Evolutionary conservation across 2,797 vertebrate species (phyloP).

Genomic region (Scolopax bukidnonensis): DNA sequence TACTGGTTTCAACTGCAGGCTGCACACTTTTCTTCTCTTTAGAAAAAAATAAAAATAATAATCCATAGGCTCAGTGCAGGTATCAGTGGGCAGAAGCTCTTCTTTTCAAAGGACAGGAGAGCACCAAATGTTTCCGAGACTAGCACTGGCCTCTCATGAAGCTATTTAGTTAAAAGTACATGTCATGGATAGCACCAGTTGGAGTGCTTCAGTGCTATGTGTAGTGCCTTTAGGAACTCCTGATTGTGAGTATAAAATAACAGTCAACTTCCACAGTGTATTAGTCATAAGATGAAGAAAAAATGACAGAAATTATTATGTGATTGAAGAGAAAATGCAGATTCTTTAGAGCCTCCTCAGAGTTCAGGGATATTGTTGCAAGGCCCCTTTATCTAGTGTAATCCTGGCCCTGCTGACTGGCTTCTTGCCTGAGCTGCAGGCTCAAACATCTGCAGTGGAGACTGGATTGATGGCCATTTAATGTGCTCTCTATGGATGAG

Average conservation of each 20-base stretch:
- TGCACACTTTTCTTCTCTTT: background rate
- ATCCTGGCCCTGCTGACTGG: background rate
- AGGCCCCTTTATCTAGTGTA: background rate
- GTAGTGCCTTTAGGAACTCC: background rate
- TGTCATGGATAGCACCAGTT: background rate
- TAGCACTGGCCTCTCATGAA: background rate
- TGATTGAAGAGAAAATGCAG: background rate
- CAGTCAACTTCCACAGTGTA: background rate
- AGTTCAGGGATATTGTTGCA: background rate
- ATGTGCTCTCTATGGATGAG: background rate
- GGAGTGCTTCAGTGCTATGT: background rate
- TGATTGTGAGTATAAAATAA: background rate
- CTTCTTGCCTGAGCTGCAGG: background rate
- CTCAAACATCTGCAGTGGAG: background rate
- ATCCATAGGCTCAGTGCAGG: background rate
- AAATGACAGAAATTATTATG: background rate
- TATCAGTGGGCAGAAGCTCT: background rate
- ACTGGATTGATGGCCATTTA: conserved; percentile 9
- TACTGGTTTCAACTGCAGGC: background rate
- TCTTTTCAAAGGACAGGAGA: background rate
- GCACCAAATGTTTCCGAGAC: background rate
- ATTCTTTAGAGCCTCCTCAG: background rate
- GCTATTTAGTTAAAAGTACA: background rate
- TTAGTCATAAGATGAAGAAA: background rate
- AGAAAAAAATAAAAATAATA: background rate